Conservation (phyloP, 2,113 vertebrate species). For the Struthidea cinerea region DNA sequence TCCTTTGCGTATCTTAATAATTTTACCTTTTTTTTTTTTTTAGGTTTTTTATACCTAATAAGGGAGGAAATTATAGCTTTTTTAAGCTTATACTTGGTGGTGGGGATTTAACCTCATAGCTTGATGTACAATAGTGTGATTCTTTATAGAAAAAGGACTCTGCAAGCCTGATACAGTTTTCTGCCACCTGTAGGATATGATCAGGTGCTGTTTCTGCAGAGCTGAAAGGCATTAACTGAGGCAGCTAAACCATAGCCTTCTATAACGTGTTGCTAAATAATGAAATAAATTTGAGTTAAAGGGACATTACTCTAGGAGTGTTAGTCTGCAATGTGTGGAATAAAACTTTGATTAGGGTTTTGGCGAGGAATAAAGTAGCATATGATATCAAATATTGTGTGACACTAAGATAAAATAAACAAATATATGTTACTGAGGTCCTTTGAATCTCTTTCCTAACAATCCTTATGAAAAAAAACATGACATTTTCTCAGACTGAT, state of each 20-base stretch:
- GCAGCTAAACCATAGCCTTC: not conserved
- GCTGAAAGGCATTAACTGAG: not conserved
- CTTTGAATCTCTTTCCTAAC: not conserved
- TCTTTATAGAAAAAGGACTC: not conserved
- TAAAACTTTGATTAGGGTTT: not conserved
- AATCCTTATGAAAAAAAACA: not conserved
- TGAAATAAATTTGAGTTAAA: not conserved
- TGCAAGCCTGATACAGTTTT: not conserved
- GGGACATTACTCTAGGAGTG: fast-evolving
- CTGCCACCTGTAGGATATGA: not conserved
- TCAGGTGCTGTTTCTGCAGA: not conserved
- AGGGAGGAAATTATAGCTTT: not conserved
- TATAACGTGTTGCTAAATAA: not conserved
- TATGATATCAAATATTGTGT: not conserved
- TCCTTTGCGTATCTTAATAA: not conserved
- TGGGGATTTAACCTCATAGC: not conserved
- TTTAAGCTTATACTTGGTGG: not conserved
- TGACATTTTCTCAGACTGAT: not conserved
- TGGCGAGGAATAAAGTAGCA: not conserved
- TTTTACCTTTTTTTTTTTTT: not conserved
- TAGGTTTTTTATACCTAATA: not conserved
- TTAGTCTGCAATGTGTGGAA: not conserved
- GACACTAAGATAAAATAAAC: not conserved
- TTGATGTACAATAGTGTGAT: not conserved
- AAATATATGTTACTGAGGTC: not conserved